phyloP scores from a whole-genome alignment of 2,797 vertebrate genomes.

The Glyptemys insculpta region DNA sequence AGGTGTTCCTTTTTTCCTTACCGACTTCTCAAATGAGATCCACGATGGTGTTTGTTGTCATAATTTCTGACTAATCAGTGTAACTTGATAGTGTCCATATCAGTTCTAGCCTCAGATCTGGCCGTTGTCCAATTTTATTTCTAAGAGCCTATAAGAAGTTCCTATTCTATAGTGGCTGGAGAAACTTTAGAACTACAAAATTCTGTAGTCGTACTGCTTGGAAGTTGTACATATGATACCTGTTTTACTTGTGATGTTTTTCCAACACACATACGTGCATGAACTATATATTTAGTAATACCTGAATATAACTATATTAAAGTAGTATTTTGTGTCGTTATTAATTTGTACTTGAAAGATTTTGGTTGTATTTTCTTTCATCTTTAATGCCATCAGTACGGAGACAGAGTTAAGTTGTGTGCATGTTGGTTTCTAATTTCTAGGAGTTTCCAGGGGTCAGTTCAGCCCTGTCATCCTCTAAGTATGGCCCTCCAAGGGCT shows the following conservation, averaged over 20 bases:
- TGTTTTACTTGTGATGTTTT: background rate
- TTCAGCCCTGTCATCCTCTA: background rate
- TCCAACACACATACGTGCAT: background rate
- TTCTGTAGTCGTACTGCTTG: background rate
- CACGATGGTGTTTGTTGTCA: background rate
- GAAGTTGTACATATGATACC: slow-evolving; percentile 48
- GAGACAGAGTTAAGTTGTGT: background rate
- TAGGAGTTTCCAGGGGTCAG: accelerated
- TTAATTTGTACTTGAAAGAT: background rate
- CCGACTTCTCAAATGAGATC: background rate
- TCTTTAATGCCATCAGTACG: background rate
- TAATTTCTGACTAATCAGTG: background rate
- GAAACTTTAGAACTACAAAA: slow-evolving; percentile 47
- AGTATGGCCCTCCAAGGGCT: background rate
- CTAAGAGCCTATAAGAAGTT: slow-evolving; percentile 42
- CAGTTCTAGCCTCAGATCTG: slow-evolving; percentile 41
- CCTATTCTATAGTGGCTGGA: slow-evolving; percentile 6
- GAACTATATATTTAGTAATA: background rate
- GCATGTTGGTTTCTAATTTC: background rate
- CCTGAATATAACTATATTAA: background rate
- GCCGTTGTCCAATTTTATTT: slow-evolving; percentile 22
- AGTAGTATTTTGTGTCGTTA: background rate
- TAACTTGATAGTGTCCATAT: background rate
- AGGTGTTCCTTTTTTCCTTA: background rate
- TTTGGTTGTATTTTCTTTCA: background rate